A percentile compares a stretch with the other conserved stretches of the same genome.
Conservation (phyloP, 2,113 vertebrate species). For the Toxotes jaculatrix region DNA sequence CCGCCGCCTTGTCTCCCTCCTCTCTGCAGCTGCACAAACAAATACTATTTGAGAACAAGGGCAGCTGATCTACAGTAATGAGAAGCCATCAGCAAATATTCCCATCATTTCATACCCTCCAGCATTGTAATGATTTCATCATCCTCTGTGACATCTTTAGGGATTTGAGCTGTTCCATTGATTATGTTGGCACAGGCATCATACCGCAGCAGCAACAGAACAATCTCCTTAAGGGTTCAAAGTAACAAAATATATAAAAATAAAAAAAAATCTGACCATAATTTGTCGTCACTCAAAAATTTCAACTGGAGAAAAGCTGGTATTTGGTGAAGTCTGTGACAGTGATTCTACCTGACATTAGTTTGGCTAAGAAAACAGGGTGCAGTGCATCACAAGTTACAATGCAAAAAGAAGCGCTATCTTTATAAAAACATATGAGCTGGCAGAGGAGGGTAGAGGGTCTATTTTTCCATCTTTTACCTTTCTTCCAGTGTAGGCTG, state of each 20-base stretch:
- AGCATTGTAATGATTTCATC: slow-evolving; percentile 95
- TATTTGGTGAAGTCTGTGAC: neutral
- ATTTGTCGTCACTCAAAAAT: slow-evolving; percentile 18
- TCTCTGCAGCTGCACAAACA: slow-evolving; percentile 88
- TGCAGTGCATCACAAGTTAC: neutral
- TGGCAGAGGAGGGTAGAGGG: neutral
- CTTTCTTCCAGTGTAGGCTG: slow-evolving; percentile 90
- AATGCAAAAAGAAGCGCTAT: neutral
- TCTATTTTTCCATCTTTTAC: slow-evolving; percentile 73
- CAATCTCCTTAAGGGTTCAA: slow-evolving; percentile 86
- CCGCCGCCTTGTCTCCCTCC: slow-evolving; percentile 88
- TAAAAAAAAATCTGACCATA: neutral
- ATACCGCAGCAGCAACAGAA: slow-evolving; percentile 90
- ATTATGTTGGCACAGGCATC: slow-evolving; percentile 88
- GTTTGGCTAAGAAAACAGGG: neutral
- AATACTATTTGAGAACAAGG: slow-evolving; percentile 41
- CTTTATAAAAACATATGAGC: neutral
- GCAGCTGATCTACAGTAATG: slow-evolving; percentile 41
- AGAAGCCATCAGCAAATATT: slow-evolving; percentile 28
- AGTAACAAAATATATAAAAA: neutral
- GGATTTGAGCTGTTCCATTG: slow-evolving; percentile 91
- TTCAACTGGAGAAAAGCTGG: neutral
- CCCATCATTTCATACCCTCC: slow-evolving; percentile 88
- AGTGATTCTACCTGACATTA: slow-evolving; percentile 6
- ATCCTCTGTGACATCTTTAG: slow-evolving; percentile 91